A percentile compares a stretch with the other conserved stretches of the same genome.
Evolutionary conservation across 2,797 vertebrate genomes (phyloP).

Genomic region (Melopsittacus undulatus): DNA sequence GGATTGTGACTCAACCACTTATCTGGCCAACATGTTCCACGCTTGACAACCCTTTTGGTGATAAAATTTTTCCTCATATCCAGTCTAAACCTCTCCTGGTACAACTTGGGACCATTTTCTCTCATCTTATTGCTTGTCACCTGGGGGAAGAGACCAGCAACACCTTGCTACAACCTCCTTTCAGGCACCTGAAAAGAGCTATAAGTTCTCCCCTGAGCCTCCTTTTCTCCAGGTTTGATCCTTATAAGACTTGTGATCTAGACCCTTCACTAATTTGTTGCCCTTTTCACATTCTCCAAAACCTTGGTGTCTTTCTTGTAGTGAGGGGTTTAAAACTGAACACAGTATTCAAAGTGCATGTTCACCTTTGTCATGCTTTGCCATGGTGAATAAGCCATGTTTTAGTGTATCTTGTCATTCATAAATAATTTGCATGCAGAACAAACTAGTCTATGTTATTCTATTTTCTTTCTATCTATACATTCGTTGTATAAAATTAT

Average conservation of each 20-base stretch:
- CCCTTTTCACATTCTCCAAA: neutral
- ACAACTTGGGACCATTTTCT: neutral
- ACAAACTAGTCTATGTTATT: neutral
- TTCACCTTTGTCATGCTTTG: neutral
- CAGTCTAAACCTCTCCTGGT: neutral
- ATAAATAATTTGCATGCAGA: neutral
- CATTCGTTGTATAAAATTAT: neutral
- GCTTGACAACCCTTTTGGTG: neutral
- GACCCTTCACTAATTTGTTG: neutral
- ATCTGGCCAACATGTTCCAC: neutral
- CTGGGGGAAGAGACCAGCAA: too few species aligned
- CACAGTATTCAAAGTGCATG: too few species aligned
- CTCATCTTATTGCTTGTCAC: neutral
- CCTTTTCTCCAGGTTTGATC: neutral
- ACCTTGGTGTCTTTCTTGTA: neutral
- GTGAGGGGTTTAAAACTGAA: neutral
- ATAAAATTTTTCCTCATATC: neutral
- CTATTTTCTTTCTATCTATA: neutral
- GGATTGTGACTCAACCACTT: neutral
- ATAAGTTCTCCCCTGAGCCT: too few species aligned
- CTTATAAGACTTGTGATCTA: neutral
- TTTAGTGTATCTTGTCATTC: neutral
- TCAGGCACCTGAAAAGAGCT: too few species aligned
- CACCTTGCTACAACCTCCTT: too few species aligned
- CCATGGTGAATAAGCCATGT: neutral